Percentiles rank a stretch among this genome's conserved stretches.
These are phyloP conservation scores for Nephrocerus scutellatus DNA, from an alignment of 2,888 invertebrate species.

Conservation along the genomic window DNA sequence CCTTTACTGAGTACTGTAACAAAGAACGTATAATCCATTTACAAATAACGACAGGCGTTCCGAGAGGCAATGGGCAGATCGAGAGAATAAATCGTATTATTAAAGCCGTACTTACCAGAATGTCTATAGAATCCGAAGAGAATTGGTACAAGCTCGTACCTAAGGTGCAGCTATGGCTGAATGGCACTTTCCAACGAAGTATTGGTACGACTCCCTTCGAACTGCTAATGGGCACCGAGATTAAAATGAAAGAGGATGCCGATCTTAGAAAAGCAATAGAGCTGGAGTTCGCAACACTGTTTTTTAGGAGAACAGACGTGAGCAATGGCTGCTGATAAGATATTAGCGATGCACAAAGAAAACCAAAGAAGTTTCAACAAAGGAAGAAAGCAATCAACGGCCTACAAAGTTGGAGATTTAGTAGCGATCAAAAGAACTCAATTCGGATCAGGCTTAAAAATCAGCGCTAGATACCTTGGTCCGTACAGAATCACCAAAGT, in stretches of 20 bases:
- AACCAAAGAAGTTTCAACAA: slow-evolving; percentile 4
- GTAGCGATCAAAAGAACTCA: slow-evolving; percentile 17
- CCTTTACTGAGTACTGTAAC: slow-evolving; percentile 32
- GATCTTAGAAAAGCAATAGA: no score
- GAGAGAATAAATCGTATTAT: slow-evolving; percentile 33
- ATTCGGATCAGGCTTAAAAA: slow-evolving; percentile 14
- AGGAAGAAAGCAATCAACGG: not conserved
- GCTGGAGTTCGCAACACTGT: no score
- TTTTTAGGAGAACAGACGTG: slow-evolving; percentile 4
- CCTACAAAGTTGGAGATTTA: slow-evolving; percentile 7
- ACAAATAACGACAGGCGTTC: slow-evolving; percentile 28
- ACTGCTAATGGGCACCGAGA: no score
- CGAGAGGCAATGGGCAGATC: slow-evolving; percentile 35
- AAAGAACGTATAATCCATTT: slow-evolving; percentile 28
- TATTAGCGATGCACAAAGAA: slow-evolving; percentile 3
- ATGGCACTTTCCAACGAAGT: slow-evolving; percentile 11
- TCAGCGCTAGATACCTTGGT: slow-evolving; percentile 11
- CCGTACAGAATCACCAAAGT: slow-evolving; percentile 9
- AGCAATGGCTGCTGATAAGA: slow-evolving; percentile 1
- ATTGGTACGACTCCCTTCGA: no score
- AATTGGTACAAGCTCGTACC: slow-evolving; percentile 29
- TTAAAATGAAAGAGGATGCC: no score
- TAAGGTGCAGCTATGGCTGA: slow-evolving; percentile 18
- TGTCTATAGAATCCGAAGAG: slow-evolving; percentile 25
- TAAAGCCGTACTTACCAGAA: slow-evolving; percentile 33